phyloP scores from a whole-genome alignment of 2,113 vertebrate species.

The Opisthocomus hoazin region DNA sequence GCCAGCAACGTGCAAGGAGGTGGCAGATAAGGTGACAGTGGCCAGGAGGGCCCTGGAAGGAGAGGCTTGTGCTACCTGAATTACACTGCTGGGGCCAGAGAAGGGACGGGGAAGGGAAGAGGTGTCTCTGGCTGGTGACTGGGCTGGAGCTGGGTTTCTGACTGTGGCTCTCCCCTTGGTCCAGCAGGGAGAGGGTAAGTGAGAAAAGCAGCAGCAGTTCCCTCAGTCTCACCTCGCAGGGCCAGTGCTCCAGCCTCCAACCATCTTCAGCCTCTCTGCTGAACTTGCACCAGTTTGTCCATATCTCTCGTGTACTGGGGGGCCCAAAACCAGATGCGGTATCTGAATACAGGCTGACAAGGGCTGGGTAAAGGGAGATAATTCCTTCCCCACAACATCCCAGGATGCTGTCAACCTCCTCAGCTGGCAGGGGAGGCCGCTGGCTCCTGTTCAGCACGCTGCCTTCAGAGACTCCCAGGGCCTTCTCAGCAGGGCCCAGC shows the following conservation, averaged over 20 bases:
- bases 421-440: accelerated
- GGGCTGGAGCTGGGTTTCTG: background rate
- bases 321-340: background rate
- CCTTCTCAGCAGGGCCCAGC: background rate
- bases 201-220: background rate
- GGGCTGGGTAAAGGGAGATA: background rate
- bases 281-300: background rate
- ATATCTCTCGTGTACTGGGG: accelerated
- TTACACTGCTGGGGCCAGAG: background rate
- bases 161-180: background rate
- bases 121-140: no score
- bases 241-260: accelerated
- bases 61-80: background rate
- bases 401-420: accelerated
- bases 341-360: background rate
- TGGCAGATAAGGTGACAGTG: background rate
- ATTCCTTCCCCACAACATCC: background rate
- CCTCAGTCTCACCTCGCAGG: background rate
- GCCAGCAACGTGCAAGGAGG: background rate
- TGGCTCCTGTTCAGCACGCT: background rate
- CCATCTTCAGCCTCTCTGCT: background rate
- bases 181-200: background rate
- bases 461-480: background rate
- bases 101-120: background rate
- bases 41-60: background rate